Conservation (phyloP, 1,140 invertebrate species). For the Mamestra configurata region DNA sequence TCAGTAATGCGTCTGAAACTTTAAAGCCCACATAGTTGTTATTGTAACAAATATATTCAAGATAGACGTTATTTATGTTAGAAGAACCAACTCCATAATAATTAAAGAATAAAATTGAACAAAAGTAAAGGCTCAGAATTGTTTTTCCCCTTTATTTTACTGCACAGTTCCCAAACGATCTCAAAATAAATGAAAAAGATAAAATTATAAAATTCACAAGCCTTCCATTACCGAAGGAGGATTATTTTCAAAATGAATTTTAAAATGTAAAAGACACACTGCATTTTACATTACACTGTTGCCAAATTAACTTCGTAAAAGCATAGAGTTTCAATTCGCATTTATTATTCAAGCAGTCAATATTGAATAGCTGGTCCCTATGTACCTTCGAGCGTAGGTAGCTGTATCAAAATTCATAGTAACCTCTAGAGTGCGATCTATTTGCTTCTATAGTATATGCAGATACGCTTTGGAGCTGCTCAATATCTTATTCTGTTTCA, state of each 20-base stretch:
- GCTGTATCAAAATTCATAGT: constrained; percentile 50
- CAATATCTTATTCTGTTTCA: constrained; percentile 61
- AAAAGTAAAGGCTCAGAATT: too few relatives aligned
- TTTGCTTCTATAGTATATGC: constrained; percentile 42
- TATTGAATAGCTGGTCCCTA: constrained; percentile 29
- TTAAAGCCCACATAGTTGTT: too few relatives aligned
- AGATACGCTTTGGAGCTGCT: constrained; percentile 52
- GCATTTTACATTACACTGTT: constrained; percentile 7
- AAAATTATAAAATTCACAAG: background rate
- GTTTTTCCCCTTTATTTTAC: background rate
- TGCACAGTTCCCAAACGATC: background rate
- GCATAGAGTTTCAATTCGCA: constrained; percentile 25
- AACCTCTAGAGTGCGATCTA: constrained; percentile 47
- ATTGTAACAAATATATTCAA: too few relatives aligned
- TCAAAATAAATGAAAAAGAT: background rate
- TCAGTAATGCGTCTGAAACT: background rate
- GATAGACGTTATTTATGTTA: too few relatives aligned
- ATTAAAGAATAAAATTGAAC: too few relatives aligned
- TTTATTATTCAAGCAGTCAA: constrained; percentile 50
- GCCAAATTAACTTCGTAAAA: constrained; percentile 33
- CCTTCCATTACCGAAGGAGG: background rate
- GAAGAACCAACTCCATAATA: too few relatives aligned
- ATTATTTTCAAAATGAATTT: constrained; percentile 4
- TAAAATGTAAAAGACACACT: background rate
- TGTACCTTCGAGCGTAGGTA: constrained; percentile 40